Evolutionary conservation across 1,140 invertebrate genomes (phyloP).

Genomic region (Lithobius niger): DNA sequence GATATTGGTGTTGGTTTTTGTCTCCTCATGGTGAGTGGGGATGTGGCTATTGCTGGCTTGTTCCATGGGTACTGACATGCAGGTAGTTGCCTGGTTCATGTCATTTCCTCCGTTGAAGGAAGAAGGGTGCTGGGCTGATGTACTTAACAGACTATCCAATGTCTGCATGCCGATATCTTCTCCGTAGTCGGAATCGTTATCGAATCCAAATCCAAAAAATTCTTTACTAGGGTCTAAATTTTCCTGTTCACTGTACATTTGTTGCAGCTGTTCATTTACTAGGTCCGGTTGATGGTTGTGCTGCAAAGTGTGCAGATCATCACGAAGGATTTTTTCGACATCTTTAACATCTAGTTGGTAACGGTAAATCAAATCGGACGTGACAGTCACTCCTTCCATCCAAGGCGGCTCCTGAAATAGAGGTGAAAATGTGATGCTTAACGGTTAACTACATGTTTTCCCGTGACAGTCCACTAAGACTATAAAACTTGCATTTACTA

Average conservation of each 20-base stretch:
- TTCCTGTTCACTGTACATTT: slow-evolving; percentile 54
- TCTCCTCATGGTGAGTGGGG: too few species aligned
- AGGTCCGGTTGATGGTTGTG: slow-evolving; percentile 43
- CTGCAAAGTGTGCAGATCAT: slow-evolving; percentile 45
- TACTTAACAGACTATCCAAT: too few species aligned
- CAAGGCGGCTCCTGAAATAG: slow-evolving; percentile 42
- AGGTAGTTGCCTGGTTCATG: too few species aligned
- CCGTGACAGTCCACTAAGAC: too few species aligned
- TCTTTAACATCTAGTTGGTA: slow-evolving; percentile 48
- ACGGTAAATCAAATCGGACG: slow-evolving; percentile 49
- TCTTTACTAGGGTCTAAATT: slow-evolving; percentile 30
- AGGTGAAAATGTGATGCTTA: slow-evolving; percentile 13
- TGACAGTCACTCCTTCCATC: slow-evolving; percentile 46
- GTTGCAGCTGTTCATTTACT: slow-evolving; percentile 56
- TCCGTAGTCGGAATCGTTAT: background rate
- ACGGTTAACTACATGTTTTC: too few species aligned
- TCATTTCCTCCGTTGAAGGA: too few species aligned
- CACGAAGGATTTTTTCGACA: slow-evolving; percentile 46
- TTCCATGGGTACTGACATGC: too few species aligned
- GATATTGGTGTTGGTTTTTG: too few species aligned
- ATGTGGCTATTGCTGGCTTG: too few species aligned
- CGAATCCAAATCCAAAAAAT: background rate
- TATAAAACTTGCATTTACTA: too few species aligned
- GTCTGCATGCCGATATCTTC: too few species aligned
- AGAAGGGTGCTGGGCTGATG: too few species aligned